These are phyloP conservation scores for Eudasyphora cyanicolor DNA, from an alignment of 2,888 invertebrate species.

Conservation along the genomic window DNA sequence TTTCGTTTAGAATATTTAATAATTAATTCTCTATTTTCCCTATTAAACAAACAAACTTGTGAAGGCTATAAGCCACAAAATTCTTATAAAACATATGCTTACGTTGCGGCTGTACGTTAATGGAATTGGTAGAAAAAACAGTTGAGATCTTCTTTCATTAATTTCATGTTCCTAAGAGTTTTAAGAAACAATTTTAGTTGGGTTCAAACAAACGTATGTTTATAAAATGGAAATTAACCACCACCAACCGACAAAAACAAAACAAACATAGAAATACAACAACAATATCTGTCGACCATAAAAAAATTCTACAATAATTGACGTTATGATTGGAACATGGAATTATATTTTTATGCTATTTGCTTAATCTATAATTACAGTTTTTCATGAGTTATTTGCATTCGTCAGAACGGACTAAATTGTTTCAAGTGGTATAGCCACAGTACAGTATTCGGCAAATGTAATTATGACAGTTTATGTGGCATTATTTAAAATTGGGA, in stretches of 20 bases:
- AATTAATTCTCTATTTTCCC: too few relatives aligned
- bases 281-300: slow-evolving; percentile 53
- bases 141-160: too few relatives aligned
- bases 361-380: slow-evolving; percentile 63
- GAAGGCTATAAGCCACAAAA: too few relatives aligned
- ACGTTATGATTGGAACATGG: slow-evolving; percentile 75
- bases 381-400: slow-evolving; percentile 60
- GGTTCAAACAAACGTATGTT: too few relatives aligned
- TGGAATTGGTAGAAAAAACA: too few relatives aligned
- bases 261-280: neutral
- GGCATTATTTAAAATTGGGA: too few relatives aligned
- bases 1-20: too few relatives aligned
- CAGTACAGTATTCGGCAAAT: neutral
- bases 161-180: too few relatives aligned
- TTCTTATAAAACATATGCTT: too few relatives aligned
- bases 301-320: slow-evolving; percentile 79
- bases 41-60: too few relatives aligned
- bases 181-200: too few relatives aligned
- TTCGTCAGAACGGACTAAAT: slow-evolving; percentile 45
- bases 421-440: neutral
- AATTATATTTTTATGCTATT: slow-evolving; percentile 66
- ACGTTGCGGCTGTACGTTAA: too few relatives aligned
- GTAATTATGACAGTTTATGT: neutral
- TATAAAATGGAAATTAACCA: neutral
- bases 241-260: neutral